These are phyloP conservation scores for Leptinotarsa lineolata DNA, from an alignment of 1,140 invertebrate genomes.

Conservation along the genomic window DNA sequence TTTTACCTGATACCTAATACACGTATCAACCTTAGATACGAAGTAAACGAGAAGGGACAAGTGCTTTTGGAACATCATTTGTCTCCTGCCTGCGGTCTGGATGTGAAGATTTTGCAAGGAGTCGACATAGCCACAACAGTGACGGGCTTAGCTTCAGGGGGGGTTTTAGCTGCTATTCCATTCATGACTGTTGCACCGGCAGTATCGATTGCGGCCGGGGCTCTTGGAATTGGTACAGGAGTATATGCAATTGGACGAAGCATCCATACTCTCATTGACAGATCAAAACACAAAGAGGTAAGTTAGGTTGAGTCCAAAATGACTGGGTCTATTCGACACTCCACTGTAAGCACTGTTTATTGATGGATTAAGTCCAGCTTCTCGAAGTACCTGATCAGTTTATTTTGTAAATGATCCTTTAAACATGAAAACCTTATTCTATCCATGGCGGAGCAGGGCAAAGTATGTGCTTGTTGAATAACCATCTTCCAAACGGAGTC, in stretches of 20 bases:
- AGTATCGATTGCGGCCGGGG: conserved; percentile 39
- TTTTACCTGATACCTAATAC: neutral
- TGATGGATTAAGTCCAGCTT: too few relatives aligned
- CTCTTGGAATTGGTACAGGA: conserved; percentile 44
- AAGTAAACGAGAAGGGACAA: conserved; percentile 35
- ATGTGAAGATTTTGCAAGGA: conserved; percentile 37
- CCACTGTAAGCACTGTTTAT: too few relatives aligned
- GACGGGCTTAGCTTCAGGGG: conserved; percentile 43
- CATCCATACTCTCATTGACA: conserved; percentile 40
- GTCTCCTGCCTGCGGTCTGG: conserved; percentile 53
- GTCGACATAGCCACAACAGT: conserved; percentile 50
- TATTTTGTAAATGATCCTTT: too few relatives aligned
- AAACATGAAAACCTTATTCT: too few relatives aligned
- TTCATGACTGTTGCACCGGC: conserved; percentile 51
- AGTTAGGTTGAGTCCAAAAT: neutral
- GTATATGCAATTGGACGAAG: conserved; percentile 48
- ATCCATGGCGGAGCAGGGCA: too few relatives aligned
- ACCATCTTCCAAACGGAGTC: too few relatives aligned
- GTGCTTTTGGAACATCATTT: conserved; percentile 49
- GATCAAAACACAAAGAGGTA: conserved; percentile 49
- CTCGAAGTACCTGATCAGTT: too few relatives aligned
- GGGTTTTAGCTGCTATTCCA: conserved; percentile 47
- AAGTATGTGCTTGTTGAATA: too few relatives aligned
- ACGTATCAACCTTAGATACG: conserved; percentile 36
- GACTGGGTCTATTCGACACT: too few relatives aligned